phyloP scores from a whole-genome alignment of 92 coral and sea anemone species.

The Siderastrea siderea region DNA sequence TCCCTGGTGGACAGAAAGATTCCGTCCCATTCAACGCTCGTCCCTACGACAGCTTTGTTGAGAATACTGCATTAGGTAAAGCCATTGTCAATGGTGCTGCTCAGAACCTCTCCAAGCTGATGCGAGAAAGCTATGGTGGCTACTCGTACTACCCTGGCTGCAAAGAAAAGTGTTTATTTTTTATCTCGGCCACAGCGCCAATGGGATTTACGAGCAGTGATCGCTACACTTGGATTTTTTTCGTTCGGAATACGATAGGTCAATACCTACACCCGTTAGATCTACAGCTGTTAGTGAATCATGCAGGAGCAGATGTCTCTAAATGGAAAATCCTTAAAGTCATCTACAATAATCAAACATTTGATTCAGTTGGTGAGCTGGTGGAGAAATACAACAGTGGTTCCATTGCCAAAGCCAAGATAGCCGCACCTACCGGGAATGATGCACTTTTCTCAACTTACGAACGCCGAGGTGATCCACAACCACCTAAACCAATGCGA shows the following conservation, averaged over 20 bases:
- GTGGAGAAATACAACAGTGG: constrained; percentile 37
- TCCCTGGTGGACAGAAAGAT: constrained; percentile 38
- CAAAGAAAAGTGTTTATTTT: constrained; percentile 48
- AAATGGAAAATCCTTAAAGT: constrained; percentile 59
- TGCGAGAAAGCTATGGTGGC: constrained; percentile 76
- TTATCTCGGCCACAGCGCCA: constrained; percentile 43
- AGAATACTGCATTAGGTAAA: neutral
- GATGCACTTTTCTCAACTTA: constrained; percentile 48
- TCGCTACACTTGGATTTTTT: constrained; percentile 41
- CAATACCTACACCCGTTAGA: constrained; percentile 18
- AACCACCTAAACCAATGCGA: constrained; percentile 71
- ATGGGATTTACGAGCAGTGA: constrained; percentile 51
- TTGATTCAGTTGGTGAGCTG: constrained; percentile 55
- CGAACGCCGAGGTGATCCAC: constrained; percentile 65
- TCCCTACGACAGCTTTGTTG: constrained; percentile 36
- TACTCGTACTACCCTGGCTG: constrained; percentile 34
- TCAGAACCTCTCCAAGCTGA: constrained; percentile 32
- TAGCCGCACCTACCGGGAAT: constrained; percentile 25
- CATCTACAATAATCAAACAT: constrained; percentile 61
- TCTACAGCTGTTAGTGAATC: constrained; percentile 30
- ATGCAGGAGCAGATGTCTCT: constrained; percentile 39
- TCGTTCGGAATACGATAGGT: neutral
- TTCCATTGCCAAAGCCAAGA: constrained; percentile 22
- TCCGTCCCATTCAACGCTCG: constrained; percentile 74
- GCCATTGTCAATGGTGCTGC: constrained; percentile 1